Percentiles rank a stretch among this genome's conserved stretches.
phyloP scores from a whole-genome alignment of 2,888 invertebrate species.

The Diplolepis rosae region DNA sequence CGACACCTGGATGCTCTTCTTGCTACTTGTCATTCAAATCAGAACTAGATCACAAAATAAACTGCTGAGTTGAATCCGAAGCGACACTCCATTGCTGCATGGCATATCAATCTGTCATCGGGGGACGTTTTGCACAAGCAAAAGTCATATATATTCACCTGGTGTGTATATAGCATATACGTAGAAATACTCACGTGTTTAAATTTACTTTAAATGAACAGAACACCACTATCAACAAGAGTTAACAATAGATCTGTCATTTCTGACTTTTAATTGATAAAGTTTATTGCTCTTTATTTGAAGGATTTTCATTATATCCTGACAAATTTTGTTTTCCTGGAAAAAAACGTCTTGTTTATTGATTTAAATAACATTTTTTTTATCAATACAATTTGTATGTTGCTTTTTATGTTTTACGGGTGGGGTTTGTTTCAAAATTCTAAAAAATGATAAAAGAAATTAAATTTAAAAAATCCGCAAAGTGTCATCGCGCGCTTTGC shows the following conservation, averaged over 20 bases:
- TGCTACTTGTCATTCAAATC: neutral
- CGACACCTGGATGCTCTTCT: neutral
- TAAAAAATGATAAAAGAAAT: too few species aligned
- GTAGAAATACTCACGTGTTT: neutral
- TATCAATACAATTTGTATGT: too few species aligned
- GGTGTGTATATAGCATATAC: conserved; percentile 6
- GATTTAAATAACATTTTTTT: neutral
- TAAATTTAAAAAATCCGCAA: too few species aligned
- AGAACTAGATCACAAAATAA: conserved; percentile 16
- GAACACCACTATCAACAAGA: neutral
- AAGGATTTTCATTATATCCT: neutral
- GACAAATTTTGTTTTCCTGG: neutral
- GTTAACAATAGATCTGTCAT: conserved; percentile 1
- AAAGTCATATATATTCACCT: conserved; percentile 20
- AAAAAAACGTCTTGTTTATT: neutral
- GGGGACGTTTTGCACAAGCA: neutral
- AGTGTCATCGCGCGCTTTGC: too few species aligned
- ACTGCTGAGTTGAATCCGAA: conserved; percentile 6
- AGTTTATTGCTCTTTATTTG: conserved; percentile 1
- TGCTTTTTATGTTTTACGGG: too few species aligned
- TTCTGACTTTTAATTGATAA: neutral
- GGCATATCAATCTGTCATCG: conserved; percentile 6
- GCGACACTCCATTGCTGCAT: neutral
- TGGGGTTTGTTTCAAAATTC: too few species aligned
- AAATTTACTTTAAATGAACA: conserved; percentile 12